These are phyloP conservation scores for Chloroclysta siterata DNA, from an alignment of 2,888 invertebrate species.

Conservation along the genomic window DNA sequence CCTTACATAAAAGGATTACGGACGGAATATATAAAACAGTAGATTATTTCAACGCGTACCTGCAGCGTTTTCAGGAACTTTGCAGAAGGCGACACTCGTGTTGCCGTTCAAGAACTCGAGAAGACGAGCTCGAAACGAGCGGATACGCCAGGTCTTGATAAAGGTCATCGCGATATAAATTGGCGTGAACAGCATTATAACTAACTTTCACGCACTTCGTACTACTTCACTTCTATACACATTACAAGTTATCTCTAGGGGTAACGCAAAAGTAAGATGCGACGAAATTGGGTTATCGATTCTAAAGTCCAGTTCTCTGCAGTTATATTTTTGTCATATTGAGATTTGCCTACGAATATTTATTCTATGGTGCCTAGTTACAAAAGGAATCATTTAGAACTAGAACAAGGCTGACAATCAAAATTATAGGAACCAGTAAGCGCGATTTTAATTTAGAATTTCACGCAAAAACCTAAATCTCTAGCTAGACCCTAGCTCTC, in stretches of 20 bases:
- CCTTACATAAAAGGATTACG: too few species aligned
- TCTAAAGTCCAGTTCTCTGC: conserved; percentile 74
- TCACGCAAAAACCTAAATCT: not conserved
- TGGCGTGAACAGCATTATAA: conserved; percentile 89
- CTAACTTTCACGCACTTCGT: conserved; percentile 23
- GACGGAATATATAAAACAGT: too few species aligned
- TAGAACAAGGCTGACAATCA: not conserved
- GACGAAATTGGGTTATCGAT: conserved; percentile 73
- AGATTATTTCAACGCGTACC: conserved; percentile 51
- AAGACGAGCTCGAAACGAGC: conserved; percentile 88
- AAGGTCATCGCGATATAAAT: conserved; percentile 94
- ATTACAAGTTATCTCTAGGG: conserved; percentile 11
- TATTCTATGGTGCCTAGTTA: not conserved
- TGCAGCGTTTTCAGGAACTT: conserved; percentile 82
- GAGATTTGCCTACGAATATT: not conserved
- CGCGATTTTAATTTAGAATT: not conserved
- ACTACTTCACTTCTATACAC: conserved; percentile 10
- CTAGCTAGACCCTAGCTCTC: too few species aligned
- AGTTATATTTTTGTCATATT: conserved; percentile 21
- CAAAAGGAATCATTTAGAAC: conserved; percentile 1
- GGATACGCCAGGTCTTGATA: conserved; percentile 91
- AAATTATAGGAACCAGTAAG: not conserved
- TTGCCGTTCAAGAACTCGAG: conserved; percentile 85
- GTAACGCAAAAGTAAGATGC: conserved; percentile 17
- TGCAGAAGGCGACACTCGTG: conserved; percentile 86